A percentile compares a stretch with the other conserved stretches of the same genome.
Evolutionary conservation across 2,888 invertebrate genomes (phyloP).

Genomic region (Ochropleura plecta): DNA sequence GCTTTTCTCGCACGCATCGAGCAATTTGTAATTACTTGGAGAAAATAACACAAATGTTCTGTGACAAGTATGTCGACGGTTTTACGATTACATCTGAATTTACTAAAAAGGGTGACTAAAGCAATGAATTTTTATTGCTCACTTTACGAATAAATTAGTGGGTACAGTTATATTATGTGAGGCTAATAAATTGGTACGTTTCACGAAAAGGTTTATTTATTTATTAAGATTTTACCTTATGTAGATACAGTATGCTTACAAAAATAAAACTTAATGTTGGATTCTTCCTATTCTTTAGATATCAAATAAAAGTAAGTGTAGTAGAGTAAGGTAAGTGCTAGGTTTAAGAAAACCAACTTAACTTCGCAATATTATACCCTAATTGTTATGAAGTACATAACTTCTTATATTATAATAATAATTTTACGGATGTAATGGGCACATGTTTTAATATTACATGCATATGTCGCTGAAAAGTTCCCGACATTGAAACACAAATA

Average conservation of each 20-base stretch:
- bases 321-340: no score
- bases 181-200: slow-evolving; percentile 28
- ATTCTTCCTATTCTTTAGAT: not conserved
- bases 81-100: slow-evolving; percentile 55
- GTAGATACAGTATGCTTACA: not conserved
- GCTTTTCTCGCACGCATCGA: slow-evolving; percentile 18
- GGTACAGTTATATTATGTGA: slow-evolving; percentile 35
- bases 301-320: not conserved
- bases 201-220: slow-evolving; percentile 36
- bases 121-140: slow-evolving; percentile 40
- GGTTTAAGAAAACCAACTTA: not conserved
- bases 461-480: slow-evolving; percentile 29
- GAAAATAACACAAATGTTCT: slow-evolving; percentile 46
- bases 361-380: not conserved
- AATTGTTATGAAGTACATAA: not conserved
- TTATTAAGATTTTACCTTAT: slow-evolving; percentile 9
- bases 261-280: not conserved
- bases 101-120: slow-evolving; percentile 39
- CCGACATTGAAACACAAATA: slow-evolving; percentile 36
- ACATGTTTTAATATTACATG: slow-evolving; percentile 13
- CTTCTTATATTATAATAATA: not conserved
- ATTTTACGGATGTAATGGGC: not conserved
- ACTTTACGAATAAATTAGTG: slow-evolving; percentile 41
- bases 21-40: slow-evolving; percentile 38
- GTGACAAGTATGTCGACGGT: slow-evolving; percentile 51